Conservation (phyloP, 2,888 invertebrate genomes). For the Linnaemya vulpina region DNA sequence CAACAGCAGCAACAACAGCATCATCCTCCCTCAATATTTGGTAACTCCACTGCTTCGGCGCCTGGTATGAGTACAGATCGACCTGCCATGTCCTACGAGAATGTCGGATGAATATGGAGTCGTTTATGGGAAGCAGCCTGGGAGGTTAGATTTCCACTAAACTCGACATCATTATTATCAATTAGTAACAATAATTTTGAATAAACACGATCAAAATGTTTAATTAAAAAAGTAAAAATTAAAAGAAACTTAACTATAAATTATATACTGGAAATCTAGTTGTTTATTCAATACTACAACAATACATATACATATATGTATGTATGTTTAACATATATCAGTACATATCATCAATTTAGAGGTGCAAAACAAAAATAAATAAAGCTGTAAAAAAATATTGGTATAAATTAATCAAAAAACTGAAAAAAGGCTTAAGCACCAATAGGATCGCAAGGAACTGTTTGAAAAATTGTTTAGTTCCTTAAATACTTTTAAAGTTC, state of each 20-base stretch:
- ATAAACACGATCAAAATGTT: constrained; percentile 45
- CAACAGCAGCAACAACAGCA: constrained; percentile 79
- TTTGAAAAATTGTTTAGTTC: constrained; percentile 13
- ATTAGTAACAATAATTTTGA: constrained; percentile 57
- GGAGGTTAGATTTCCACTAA: constrained; percentile 79
- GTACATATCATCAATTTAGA: neutral
- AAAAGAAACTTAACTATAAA: constrained; percentile 37
- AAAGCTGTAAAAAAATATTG: constrained; percentile 64
- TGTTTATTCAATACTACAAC: constrained; percentile 43
- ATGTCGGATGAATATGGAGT: constrained; percentile 82
- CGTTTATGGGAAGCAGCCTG: constrained; percentile 81
- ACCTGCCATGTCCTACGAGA: constrained; percentile 81
- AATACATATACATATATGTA: constrained; percentile 7
- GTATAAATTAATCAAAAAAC: constrained; percentile 44
- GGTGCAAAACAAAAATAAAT: neutral
- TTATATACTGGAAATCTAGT: constrained; percentile 38
- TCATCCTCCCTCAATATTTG: constrained; percentile 80
- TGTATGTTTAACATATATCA: constrained; percentile 41
- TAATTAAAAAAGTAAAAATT: constrained; percentile 9
- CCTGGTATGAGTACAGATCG: constrained; percentile 79
- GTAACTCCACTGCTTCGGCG: constrained; percentile 76
- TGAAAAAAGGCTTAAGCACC: constrained; percentile 5
- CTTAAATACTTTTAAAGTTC: constrained; percentile 11
- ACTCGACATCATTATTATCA: constrained; percentile 71
- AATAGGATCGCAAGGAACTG: constrained; percentile 1